Evolutionary conservation across 2,797 vertebrate genomes (phyloP), one percentile per base, ranked within the genome.

Genomic region (Helostoma temminkii): DNA sequence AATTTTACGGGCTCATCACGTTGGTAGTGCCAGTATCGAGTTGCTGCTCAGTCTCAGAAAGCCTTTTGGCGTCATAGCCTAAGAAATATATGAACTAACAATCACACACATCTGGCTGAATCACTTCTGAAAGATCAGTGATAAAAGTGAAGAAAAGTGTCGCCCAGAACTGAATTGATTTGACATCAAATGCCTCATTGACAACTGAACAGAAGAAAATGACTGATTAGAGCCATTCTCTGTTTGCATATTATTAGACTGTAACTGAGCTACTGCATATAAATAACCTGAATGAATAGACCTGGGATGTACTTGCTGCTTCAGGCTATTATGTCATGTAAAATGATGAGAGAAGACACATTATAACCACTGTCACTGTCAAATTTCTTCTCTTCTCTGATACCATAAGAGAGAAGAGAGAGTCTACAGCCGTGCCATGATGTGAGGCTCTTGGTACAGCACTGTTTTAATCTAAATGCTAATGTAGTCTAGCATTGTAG

Each of bases 1-100:
- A 14, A 8, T 83, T 54, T 37, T 18, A 73, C 50, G 54, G 43
- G 4, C 55, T 70, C 36, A 52, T 61, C 1, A 12, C 58, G 58
- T 34, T 41, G 30, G 47, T 36, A 52, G 56, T 52, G 26, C 55
- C 46, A n/a, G 18, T 39, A 24, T 54, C 11, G 11, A 52, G 61
- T 71, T 45, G 25, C 42, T 62, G 50, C 37, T 68, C 42, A 5
- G 25, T 34, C 39, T 74, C 22, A 7, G 39, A 37, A 22, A 36
- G 22, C 42, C 14, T 55, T 16, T 25, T 56, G 24, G 2, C 6
- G 41, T 39, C 45, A 1, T 2, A 10, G 30, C 22, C 5, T 21
- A 7, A 25, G 39, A 47, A 25, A 1, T 1, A 34, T 12, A 19
- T 19, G 59, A n/a, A 60, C 19, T 61, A 42, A 58, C 28, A 30